These are phyloP conservation scores for Malthinus seriepunctatus DNA, from an alignment of 2,888 invertebrate genomes.

Conservation along the genomic window DNA sequence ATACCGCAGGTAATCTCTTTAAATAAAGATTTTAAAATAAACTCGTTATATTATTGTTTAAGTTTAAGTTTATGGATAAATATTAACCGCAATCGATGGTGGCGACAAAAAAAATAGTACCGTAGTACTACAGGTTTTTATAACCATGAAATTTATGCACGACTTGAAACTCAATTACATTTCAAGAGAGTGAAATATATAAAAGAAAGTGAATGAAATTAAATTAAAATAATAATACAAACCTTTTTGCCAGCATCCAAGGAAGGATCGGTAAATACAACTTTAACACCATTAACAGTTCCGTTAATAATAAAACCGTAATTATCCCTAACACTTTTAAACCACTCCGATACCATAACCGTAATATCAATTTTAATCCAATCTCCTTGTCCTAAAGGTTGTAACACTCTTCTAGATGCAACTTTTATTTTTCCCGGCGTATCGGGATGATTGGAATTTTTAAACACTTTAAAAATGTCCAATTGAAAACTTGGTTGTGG, in stretches of 20 bases:
- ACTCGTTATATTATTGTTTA: conserved; percentile 1
- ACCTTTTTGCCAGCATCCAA: conserved; percentile 59
- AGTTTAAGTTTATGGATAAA: neutral
- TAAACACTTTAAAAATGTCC: conserved; percentile 50
- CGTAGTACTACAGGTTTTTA: neutral
- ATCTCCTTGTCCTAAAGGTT: conserved; percentile 63
- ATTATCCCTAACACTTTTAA: conserved; percentile 72
- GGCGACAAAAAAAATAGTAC: no score
- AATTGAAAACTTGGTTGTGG: conserved; percentile 45
- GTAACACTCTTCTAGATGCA: conserved; percentile 53
- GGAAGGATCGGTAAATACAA: conserved; percentile 67
- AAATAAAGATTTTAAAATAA: neutral
- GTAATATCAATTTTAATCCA: conserved; percentile 79
- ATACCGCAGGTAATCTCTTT: no score
- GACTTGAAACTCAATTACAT: neutral
- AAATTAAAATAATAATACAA: conserved; percentile 24
- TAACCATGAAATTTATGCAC: neutral
- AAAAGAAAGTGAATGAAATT: no score
- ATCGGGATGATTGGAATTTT: conserved; percentile 46
- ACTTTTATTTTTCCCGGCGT: conserved; percentile 44
- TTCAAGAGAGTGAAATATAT: neutral
- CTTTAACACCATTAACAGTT: conserved; percentile 61
- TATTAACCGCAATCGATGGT: neutral
- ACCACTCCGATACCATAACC: conserved; percentile 76
- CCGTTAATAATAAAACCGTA: conserved; percentile 77